Evolutionary conservation across 2,888 invertebrate genomes (phyloP), one percentile per base, ranked within the genome.

Genomic region (Pharmacophagus antenor): DNA sequence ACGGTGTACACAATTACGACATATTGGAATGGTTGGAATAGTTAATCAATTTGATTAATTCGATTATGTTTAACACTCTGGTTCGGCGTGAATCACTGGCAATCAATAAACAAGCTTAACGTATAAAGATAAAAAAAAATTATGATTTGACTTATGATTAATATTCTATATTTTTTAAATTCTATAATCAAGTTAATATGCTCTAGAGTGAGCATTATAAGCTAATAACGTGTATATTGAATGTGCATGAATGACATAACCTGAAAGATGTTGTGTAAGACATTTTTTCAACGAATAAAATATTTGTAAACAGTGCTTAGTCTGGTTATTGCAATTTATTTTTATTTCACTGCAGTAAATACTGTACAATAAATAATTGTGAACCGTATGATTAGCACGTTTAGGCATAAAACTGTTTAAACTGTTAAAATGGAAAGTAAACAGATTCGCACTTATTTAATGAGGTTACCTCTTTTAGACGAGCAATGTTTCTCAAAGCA

Each of bases 391-490:
- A 37, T 37, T n/a, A 15, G n/a, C 2, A 2, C 0, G 1, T 37
- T 47, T 20, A n/a, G 23, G 27, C 27, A 21, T 21, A 54, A 46
- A 54, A 27, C 20, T 8, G 27, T n/a, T 8, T 46, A 27, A 27
- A 25, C 5, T 15, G 44, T 20, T 15, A n/a, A n/a, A 46, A 54
- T 46, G 54, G n/a, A 20, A 46, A 44, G 44, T 46, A 18, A 15
- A n/a, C 54, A 46, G 15, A 23, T 54, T 54, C 54, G 54, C 54
- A 44, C 27, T 54, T 46, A 54, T 46, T 54, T 54, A 54, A 54
- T 54, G 46, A 54, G 54, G 46, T 54, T 46, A 20, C 46, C 23
- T 53, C 44, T 42, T 53, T 53, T 53, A 44, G 53, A 23, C 42
- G 42, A 53, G 44, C 53, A 23, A 53, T 53, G 53, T 42, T 53